Evolutionary conservation across 2,888 invertebrate genomes (phyloP).

Genomic region (Stenchaetothrips biformis): DNA sequence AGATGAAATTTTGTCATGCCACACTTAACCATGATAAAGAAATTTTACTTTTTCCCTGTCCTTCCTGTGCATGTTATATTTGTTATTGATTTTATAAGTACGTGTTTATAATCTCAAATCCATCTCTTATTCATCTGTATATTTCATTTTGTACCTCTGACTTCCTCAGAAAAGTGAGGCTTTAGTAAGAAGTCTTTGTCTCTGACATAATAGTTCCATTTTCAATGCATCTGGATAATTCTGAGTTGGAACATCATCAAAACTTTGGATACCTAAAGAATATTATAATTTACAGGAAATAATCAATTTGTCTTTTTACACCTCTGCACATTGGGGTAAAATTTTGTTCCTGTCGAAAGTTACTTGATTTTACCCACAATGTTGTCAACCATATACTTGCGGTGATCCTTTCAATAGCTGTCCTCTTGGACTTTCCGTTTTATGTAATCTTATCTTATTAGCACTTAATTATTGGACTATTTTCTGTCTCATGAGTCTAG

Average conservation of each 20-base stretch:
- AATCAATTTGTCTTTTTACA: too few species aligned
- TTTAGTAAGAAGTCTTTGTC: background rate
- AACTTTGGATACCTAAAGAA: too few species aligned
- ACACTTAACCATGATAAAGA: background rate
- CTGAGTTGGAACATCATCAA: too few species aligned
- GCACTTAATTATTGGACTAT: background rate
- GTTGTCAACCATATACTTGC: too few species aligned
- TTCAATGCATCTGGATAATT: too few species aligned
- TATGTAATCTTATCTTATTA: too few species aligned
- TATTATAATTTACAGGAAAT: too few species aligned
- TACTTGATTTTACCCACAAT: too few species aligned
- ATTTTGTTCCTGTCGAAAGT: too few species aligned
- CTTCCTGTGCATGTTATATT: slow-evolving; percentile 15
- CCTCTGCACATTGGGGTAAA: too few species aligned
- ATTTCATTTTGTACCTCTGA: background rate
- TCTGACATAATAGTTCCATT: background rate
- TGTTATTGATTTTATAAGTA: slow-evolving; percentile 15
- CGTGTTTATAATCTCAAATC: background rate
- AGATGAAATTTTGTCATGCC: background rate
- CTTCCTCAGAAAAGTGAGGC: background rate
- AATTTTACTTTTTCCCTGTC: slow-evolving; percentile 7
- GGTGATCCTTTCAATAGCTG: too few species aligned
- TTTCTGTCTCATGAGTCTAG: background rate
- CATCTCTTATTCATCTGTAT: background rate
- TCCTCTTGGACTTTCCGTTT: too few species aligned